phyloP scores from a whole-genome alignment of 2,113 vertebrate species.

The Poeciliopsis retropinna region DNA sequence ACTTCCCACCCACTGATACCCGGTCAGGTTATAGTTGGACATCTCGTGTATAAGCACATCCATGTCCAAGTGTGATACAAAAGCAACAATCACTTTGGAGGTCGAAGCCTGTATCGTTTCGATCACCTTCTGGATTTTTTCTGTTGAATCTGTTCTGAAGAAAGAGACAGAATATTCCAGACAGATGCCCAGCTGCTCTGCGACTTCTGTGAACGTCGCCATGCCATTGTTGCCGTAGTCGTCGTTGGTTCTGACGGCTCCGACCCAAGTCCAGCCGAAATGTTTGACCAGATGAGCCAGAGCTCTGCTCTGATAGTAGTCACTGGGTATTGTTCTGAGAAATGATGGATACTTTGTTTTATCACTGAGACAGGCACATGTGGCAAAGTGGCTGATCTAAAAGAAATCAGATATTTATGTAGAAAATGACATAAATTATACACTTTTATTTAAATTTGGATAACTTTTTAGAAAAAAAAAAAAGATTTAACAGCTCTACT shows the following conservation, averaged over 20 bases:
- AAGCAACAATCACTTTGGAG: constrained; percentile 73
- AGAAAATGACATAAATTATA: background rate
- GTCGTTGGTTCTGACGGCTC: constrained; percentile 70
- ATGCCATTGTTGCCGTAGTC: constrained; percentile 77
- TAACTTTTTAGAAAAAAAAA: background rate
- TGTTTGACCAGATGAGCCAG: constrained; percentile 70
- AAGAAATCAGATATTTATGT: background rate
- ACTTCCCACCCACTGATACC: constrained; percentile 79
- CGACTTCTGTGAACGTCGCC: constrained; percentile 61
- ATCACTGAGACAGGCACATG: constrained; percentile 77
- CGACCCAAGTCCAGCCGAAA: constrained; percentile 77
- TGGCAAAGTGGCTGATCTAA: constrained; percentile 77
- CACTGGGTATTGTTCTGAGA: constrained; percentile 70
- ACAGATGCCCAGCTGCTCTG: constrained; percentile 66
- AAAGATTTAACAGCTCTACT: constrained; percentile 1
- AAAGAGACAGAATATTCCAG: constrained; percentile 21
- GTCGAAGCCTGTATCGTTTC: constrained; percentile 69
- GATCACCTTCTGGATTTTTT: constrained; percentile 64
- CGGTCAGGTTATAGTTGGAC: constrained; percentile 69
- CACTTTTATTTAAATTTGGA: background rate
- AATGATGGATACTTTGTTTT: constrained; percentile 72
- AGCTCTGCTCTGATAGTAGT: constrained; percentile 72
- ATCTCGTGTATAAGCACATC: constrained; percentile 62
- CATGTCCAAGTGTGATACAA: constrained; percentile 68
- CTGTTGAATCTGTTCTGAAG: constrained; percentile 67